Percentiles rank a stretch among this genome's conserved stretches.
Conservation (phyloP, 30 jellyfish, hydroid and myxozoan genomes). For the Cassiopea xamachana region DNA sequence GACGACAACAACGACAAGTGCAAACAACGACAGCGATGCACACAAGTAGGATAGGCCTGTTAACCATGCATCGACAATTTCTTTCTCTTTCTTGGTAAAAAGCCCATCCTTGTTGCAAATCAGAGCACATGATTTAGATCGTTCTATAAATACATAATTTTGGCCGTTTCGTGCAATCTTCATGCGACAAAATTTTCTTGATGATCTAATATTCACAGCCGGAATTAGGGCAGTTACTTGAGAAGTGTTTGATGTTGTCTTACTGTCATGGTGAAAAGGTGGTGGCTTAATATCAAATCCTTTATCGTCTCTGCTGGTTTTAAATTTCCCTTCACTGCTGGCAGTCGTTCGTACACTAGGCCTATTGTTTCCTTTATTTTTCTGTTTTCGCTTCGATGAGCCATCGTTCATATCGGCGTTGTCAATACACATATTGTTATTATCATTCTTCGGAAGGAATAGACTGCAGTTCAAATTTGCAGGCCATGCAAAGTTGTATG, state of each 20-base stretch:
- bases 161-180: conserved; percentile 79
- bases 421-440: conserved; percentile 67
- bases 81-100: conserved; percentile 80
- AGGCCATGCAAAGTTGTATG: conserved; percentile 82
- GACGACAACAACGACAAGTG: conserved; percentile 66
- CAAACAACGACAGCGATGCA: conserved; percentile 76
- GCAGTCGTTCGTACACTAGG: conserved; percentile 44
- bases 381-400: not conserved
- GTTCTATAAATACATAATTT: conserved; percentile 79
- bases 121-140: conserved; percentile 88
- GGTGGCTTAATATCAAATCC: conserved; percentile 27
- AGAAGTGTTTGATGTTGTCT: conserved; percentile 25
- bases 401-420: conserved; percentile 65
- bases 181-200: conserved; percentile 79
- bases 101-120: conserved; percentile 90
- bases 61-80: conserved; percentile 87
- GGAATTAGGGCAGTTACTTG: conserved; percentile 61
- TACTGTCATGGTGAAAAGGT: conserved; percentile 3
- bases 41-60: conserved; percentile 88
- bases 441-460: conserved; percentile 82
- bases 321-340: conserved; percentile 32
- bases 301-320: conserved; percentile 31
- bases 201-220: conserved; percentile 70
- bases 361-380: conserved; percentile 17
- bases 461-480: conserved; percentile 75